Conservation (phyloP, 1,140 invertebrate species). For the Arctopsyche grandis region DNA sequence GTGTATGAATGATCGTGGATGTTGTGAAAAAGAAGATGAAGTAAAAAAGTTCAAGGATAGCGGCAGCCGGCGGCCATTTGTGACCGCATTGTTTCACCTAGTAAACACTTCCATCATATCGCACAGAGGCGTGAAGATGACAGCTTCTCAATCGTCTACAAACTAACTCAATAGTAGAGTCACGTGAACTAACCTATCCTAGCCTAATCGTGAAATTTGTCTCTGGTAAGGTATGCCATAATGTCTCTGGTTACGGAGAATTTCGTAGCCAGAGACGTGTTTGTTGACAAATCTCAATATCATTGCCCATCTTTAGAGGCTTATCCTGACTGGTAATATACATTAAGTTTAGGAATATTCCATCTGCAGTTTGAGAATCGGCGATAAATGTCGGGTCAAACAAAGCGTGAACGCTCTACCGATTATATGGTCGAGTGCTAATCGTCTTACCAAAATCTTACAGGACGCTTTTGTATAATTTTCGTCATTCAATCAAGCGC, state of each 20-base stretch:
- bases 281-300: too few species aligned
- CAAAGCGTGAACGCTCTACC: neutral
- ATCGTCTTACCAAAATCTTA: conserved; percentile 24
- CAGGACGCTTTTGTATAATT: conserved; percentile 15
- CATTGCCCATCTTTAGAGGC: too few species aligned
- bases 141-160: neutral
- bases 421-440: conserved; percentile 34
- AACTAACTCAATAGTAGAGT: too few species aligned
- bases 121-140: conserved; percentile 1
- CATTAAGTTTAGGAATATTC: too few species aligned
- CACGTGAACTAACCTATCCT: too few species aligned
- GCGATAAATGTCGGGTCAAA: neutral
- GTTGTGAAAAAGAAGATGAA: neutral
- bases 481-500: conserved; percentile 20
- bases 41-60: conserved; percentile 41
- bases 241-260: too few species aligned
- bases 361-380: conserved; percentile 14
- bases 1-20: too few species aligned
- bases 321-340: neutral
- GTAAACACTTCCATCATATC: conserved; percentile 10
- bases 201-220: too few species aligned
- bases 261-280: too few species aligned
- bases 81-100: conserved; percentile 41
- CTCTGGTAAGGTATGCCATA: too few species aligned
- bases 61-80: conserved; percentile 16